These are phyloP conservation scores for Squalus acanthias DNA, from an alignment of 2,797 vertebrate genomes.

Conservation along the genomic window DNA sequence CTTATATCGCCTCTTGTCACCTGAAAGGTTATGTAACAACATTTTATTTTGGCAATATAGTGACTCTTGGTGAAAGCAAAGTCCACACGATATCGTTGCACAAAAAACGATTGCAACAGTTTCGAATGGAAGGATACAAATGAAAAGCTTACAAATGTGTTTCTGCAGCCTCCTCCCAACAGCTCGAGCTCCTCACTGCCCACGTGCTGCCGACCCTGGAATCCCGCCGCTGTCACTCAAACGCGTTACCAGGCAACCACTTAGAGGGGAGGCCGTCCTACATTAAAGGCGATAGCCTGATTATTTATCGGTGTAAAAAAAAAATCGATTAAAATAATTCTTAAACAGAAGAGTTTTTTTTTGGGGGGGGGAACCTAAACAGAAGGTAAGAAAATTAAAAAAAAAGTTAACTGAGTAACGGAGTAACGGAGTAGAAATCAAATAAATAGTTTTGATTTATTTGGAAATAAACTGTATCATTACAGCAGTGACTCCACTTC, in stretches of 20 bases:
- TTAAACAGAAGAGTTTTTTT: no score
- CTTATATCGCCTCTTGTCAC: no score
- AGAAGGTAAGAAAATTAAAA: neutral
- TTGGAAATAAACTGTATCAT: neutral
- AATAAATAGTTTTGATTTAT: no score
- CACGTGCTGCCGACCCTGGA: neutral
- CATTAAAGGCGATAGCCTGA: no score
- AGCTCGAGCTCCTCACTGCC: no score
- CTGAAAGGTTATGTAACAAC: no score
- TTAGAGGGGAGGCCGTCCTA: neutral
- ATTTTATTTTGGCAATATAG: neutral
- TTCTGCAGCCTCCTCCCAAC: conserved; percentile 5
- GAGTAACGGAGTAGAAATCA: no score
- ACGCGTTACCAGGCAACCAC: neutral
- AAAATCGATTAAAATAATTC: neutral
- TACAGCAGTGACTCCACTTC: no score
- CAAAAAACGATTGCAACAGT: neutral
- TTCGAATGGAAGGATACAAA: no score
- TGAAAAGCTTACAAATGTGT: neutral
- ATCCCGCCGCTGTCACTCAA: neutral
- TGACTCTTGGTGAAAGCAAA: conserved; percentile 35
- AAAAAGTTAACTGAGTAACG: no score
- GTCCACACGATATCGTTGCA: conserved; percentile 42
- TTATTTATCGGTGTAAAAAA: neutral
- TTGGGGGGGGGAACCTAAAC: no score